phyloP scores from a whole-genome alignment of 1,140 invertebrate genomes.

The Octopus sinensis region DNA sequence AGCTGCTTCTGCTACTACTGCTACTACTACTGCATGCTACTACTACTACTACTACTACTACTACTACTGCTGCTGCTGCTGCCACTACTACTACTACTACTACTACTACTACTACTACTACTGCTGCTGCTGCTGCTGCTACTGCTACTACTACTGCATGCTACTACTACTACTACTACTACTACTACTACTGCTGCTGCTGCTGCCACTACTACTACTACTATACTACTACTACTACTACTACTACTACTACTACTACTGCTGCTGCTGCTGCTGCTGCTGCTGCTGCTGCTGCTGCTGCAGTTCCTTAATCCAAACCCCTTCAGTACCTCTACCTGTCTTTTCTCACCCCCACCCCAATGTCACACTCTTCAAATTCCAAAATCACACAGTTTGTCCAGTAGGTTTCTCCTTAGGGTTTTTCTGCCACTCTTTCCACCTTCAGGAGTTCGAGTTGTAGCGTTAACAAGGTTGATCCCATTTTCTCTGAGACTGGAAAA shows the following conservation, averaged over 20 bases:
- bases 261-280: constrained; percentile 11
- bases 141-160: constrained; percentile 22
- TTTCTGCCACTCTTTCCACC: neutral
- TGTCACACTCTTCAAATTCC: neutral
- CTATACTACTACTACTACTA: no score
- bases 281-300: neutral
- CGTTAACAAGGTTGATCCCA: neutral
- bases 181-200: constrained; percentile 19
- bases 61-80: constrained; percentile 20
- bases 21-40: no score
- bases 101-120: constrained; percentile 21
- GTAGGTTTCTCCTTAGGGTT: neutral
- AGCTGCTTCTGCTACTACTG: no score
- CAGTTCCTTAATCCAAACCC: neutral
- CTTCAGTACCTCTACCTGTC: neutral
- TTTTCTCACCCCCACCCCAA: neutral
- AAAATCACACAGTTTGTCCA: neutral
- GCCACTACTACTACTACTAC: constrained; percentile 23
- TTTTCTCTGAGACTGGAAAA: constrained; percentile 4
- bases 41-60: constrained; percentile 24
- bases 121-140: constrained; percentile 21
- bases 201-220: constrained; percentile 21
- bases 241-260: no score
- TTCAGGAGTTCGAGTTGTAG: neutral
- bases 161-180: constrained; percentile 23